Conservation (phyloP, 2,888 invertebrate genomes). For the Papilio demoleus region DNA sequence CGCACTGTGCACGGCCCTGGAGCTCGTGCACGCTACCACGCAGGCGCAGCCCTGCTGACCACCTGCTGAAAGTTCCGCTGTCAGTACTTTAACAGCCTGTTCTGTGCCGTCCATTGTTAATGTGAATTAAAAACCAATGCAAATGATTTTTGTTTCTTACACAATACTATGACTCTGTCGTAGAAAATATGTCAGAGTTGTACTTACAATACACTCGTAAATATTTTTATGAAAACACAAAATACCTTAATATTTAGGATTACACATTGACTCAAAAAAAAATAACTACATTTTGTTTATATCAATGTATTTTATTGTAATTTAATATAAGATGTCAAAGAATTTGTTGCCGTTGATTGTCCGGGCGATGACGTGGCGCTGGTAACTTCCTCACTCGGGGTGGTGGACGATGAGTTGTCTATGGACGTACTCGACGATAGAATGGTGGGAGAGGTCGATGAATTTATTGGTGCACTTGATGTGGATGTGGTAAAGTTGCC, state of each 20-base stretch:
- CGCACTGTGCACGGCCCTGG: constrained; percentile 86
- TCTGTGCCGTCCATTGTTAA: neutral
- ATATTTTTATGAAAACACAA: no score
- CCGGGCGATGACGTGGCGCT: neutral
- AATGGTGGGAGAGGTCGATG: neutral
- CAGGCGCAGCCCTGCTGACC: constrained; percentile 72
- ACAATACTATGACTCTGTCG: neutral
- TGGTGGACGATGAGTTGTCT: neutral
- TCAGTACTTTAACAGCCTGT: neutral
- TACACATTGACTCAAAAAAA: neutral
- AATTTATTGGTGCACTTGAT: neutral
- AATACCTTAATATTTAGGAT: no score
- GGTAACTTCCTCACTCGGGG: neutral
- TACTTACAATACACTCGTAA: no score
- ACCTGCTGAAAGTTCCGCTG: neutral
- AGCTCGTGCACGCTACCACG: constrained; percentile 84
- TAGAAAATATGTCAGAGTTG: no score
- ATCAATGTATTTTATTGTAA: neutral
- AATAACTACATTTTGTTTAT: neutral
- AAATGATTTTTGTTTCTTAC: neutral
- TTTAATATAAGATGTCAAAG: constrained; percentile 2
- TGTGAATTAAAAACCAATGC: neutral
- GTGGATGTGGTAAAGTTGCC: neutral
- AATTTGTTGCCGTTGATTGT: neutral
- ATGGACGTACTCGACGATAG: neutral